Evolutionary conservation across 2,888 invertebrate species (phyloP), one percentile per base, ranked within the genome.

Genomic region (Mimas tiliae): DNA sequence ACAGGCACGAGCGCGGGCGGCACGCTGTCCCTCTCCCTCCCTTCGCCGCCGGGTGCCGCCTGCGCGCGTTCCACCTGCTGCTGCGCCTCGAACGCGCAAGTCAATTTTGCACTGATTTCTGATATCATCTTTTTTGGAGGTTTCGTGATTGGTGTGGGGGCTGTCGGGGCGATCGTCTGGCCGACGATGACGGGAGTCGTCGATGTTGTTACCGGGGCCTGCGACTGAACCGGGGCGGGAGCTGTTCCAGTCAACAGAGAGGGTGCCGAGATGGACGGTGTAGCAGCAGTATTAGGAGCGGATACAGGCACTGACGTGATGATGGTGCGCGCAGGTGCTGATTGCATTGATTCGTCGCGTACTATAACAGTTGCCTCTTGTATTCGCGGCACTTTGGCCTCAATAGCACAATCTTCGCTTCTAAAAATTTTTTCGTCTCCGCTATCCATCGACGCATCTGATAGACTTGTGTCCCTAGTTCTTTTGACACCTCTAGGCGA

Each of bases 371-470:
- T 72, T 19, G 76, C 67, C 63, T 81, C 77, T n/a, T 69, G 14
- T 11, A 64, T 47, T 33, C 55, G 7, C n/a, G 67, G 63, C 2
- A 70, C 52, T n/a, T 74, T 67, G 42, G 71, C 68, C 12, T 42
- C 58, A 51, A 14, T 6, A 50, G 48, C 0, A 42, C 67, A 0
- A 64, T 62, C 53, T 65, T 76, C 1, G 68, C 62, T 62, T 50
- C 81, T 84, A 7, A 68, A 65, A 0, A 70, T 65, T 73, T 94
- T 95, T 70, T 96, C 96, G 70, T 95, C 95, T 53, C 93, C 93
- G 53, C 95, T 95, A 67, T 95, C 96, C 7, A 95, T 89, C 0
- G 95, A 95, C 0, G 95, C 95, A 69, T 96, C 96, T 0, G 96
- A 96, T 11, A 94, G 88, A 75, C 96, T 94, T 63, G 96, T 93